These are phyloP conservation scores for Agriopis marginaria DNA, from an alignment of 2,888 invertebrate genomes.

Conservation along the genomic window DNA sequence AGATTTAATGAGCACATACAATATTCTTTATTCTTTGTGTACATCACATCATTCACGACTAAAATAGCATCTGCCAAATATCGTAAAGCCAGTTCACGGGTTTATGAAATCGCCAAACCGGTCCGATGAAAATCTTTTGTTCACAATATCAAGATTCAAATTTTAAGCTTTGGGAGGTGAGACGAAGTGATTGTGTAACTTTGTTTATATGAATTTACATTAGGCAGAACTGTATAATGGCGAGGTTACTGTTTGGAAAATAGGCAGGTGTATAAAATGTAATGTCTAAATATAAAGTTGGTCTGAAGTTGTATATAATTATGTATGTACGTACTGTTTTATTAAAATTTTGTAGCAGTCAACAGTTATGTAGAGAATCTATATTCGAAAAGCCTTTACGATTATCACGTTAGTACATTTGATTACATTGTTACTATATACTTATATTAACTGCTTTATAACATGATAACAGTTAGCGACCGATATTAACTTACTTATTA, in stretches of 20 bases:
- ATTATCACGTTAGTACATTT: neutral
- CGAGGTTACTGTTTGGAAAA: conserved; percentile 29
- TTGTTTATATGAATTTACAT: conserved; percentile 53
- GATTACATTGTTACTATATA: neutral
- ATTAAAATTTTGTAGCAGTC: neutral
- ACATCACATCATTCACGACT: conserved; percentile 50
- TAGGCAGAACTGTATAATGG: conserved; percentile 28
- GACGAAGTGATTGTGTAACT: conserved; percentile 51
- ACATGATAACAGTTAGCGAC: conserved; percentile 18
- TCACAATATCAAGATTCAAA: conserved; percentile 49
- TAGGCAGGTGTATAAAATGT: conserved; percentile 30
- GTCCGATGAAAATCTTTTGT: conserved; percentile 59
- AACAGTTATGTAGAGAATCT: neutral
- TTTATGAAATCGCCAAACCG: conserved; percentile 60
- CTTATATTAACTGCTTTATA: neutral
- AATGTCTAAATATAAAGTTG: neutral
- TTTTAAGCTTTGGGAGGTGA: conserved; percentile 42
- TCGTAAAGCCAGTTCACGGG: conserved; percentile 42
- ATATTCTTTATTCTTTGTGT: conserved; percentile 50
- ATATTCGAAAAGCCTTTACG: neutral
- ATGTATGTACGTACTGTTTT: neutral
- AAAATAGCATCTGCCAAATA: conserved; percentile 63
- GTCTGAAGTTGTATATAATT: neutral
- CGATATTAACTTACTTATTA: too few species aligned
- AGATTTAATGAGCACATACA: conserved; percentile 50